Base-by-base conservation (phyloP, 2,797 vertebrate species). In the Anolis apletophallus region DNA sequence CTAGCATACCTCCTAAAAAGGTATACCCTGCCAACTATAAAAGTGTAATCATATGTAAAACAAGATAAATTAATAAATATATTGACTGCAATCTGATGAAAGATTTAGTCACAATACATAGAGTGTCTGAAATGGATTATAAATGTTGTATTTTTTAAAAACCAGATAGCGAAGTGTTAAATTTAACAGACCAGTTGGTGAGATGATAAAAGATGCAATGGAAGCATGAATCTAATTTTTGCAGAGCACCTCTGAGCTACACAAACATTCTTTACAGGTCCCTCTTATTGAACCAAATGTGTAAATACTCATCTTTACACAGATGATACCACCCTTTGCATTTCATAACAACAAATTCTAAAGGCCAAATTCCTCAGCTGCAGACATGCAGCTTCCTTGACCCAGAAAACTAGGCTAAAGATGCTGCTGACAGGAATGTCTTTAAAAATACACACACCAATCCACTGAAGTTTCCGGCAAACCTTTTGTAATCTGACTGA, bases 301-400 rank as follows among this genome's bases (percentile, higher is more conserved):
- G 54, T 11, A 32, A 90, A 50, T 64, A 85, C 46, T 5, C 13
- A 73, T 72, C 46, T 85, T 36, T 36, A 55, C 72, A 46, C 19
- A 75, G 46, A 54, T 64, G 59, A 2, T 82, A 90, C 61, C 52
- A 55, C 6, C 3, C 40, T 67, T 81, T 83, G 34, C 86, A 81
- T 67, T 78, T 32, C 80, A 61, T 83, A 71, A 64, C 14, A 83
- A 88, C 85, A 81, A 73, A 85, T 87, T 36, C 34, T 75, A 75
- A 82, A 91, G 68, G 21, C n/a, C 77, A 75, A 23, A 64, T 81
- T 54, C 55, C 87, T 87, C 40, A 81, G 19, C 9, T 3, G 7
- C 79, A 68, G 34, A 84, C 57, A 19, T 19, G 1, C 5, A 89
- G 23, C 2, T 87, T 83, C 81, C 77, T 88, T 68, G 1, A 81